Evolutionary conservation across 2,113 vertebrate species (phyloP).

Genomic region (Coreoperca whiteheadi): DNA sequence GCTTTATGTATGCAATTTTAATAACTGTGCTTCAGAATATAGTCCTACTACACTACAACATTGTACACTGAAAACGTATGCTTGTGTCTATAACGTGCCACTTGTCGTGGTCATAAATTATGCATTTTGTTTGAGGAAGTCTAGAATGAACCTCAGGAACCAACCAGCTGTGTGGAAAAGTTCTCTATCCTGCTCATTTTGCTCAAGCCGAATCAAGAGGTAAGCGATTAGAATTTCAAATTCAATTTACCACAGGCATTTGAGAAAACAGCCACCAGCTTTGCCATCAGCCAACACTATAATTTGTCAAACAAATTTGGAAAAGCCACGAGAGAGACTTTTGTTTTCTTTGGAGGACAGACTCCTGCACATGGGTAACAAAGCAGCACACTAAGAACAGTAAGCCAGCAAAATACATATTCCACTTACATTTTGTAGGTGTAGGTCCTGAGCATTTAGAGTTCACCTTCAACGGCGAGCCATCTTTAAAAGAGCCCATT

Average conservation of each 20-base stretch:
- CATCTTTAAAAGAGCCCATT: constrained; percentile 16
- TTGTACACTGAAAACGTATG: neutral
- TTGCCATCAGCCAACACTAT: constrained; percentile 44
- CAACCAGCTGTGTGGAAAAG: neutral
- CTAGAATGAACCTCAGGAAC: neutral
- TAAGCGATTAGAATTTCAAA: constrained; percentile 63
- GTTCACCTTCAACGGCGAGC: neutral
- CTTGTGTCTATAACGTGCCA: neutral
- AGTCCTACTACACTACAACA: neutral
- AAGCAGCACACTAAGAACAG: constrained; percentile 5
- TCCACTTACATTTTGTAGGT: neutral
- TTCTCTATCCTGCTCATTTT: constrained; percentile 22
- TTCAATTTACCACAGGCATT: constrained; percentile 48
- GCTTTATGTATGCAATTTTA: neutral
- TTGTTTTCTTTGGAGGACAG: constrained; percentile 43
- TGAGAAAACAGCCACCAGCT: constrained; percentile 58
- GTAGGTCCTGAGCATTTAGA: neutral
- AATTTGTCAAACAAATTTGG: constrained; percentile 54
- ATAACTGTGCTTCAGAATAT: neutral
- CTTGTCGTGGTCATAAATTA: neutral
- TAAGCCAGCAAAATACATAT: neutral
- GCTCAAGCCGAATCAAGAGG: neutral
- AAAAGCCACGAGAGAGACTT: constrained; percentile 17
- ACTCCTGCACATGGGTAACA: constrained; percentile 20
- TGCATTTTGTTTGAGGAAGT: neutral